phyloP scores from a whole-genome alignment of 1,140 invertebrate species.

The Schlechtendalia chinensis region DNA sequence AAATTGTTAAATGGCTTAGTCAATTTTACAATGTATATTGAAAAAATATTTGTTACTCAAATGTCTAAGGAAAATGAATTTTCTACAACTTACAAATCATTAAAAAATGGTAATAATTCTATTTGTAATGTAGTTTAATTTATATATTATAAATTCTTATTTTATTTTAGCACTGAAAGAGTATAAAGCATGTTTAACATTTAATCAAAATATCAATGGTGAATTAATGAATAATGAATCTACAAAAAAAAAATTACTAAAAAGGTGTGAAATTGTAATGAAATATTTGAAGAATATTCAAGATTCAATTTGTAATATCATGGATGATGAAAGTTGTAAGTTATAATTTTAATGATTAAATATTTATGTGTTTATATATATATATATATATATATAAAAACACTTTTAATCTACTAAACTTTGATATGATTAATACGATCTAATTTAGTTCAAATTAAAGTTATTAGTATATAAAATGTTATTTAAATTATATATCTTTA shows the following conservation, averaged over 20 bases:
- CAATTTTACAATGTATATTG: slow-evolving; percentile 31
- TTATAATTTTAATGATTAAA: background rate
- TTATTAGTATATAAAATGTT: no score
- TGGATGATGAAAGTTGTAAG: slow-evolving; percentile 18
- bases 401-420: background rate
- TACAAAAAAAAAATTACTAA: slow-evolving; percentile 18
- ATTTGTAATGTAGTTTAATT: background rate
- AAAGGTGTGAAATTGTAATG: slow-evolving; percentile 31
- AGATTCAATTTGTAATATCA: background rate
- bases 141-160: background rate
- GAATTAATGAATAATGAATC: background rate
- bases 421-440: background rate
- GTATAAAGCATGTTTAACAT: slow-evolving; percentile 25
- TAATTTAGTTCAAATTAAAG: no score
- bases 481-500: no score
- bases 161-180: slow-evolving; percentile 22
- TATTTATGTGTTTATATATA: no score
- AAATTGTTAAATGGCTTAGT: slow-evolving; percentile 4
- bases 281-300: slow-evolving; percentile 36
- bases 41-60: background rate
- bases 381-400: no score
- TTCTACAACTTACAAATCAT: background rate
- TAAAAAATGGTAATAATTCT: slow-evolving; percentile 18
- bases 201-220: background rate
- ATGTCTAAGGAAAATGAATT: background rate